Evolutionary conservation across 2,888 invertebrate genomes (phyloP), one percentile per base, ranked within the genome.

Genomic region (Ctena decussata): DNA sequence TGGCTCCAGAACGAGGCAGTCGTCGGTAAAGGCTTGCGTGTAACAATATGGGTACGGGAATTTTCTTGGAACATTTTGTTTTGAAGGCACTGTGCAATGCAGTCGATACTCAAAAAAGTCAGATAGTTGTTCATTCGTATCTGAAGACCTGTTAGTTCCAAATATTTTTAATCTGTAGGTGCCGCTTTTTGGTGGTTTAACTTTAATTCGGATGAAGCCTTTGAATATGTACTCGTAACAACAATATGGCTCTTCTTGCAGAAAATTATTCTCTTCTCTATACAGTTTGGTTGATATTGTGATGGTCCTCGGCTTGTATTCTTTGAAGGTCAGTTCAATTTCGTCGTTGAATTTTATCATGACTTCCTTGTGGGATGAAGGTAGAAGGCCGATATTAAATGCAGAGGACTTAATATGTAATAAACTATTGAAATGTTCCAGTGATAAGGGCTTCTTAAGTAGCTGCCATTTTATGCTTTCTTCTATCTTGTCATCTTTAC

Each of bases 91-190:
- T 65, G 65, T 65, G 27, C 86, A 86, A 44, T 85, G 46, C 1
- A 89, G 27, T 18, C 80, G 46, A 46, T 86, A 87, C 27, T 73
- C 72, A 37, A 83, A 77, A 21, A 89, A 73, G 27, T 37, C 12
- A 18, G 82, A 30, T 35, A 86, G 77, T 32, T 35, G 32, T 3
- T 65, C 65, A 24, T 49, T 57, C 0, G 70, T 77, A 12, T 81
- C 76, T 6, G 80, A 57, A 5, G 82, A 72, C 6, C 72, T 73
- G 27, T 24, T 69, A 21, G 72, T 53, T 27, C 87, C 90, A 72
- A 77, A 85, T 30, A 90, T 12, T 1, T 74, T 73, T n/a, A 90
- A 46, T 8, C 18, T 76, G 60, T 86, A 90, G 8, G 76, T 77
- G 1, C 83, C 87, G 15, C 15, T 60, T 44, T 74, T 46, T 0